A percentile compares a stretch with the other conserved stretches of the same genome.
Evolutionary conservation across 2,888 invertebrate species (phyloP).

Genomic region (Drosophila multiciliata): DNA sequence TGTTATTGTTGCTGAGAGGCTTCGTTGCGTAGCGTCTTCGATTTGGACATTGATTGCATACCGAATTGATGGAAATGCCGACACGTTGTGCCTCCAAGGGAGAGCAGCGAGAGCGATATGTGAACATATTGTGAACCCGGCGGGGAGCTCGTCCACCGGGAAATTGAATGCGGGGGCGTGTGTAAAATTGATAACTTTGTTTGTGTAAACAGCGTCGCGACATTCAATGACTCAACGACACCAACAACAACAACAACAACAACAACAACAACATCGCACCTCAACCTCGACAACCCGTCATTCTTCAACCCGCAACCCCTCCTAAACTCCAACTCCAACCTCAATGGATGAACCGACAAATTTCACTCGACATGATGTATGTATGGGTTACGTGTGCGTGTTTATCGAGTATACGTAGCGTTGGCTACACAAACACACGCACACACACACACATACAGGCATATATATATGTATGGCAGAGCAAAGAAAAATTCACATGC

Average conservation of each 20-base stretch:
- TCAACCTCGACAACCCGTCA: neutral
- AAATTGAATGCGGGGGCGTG: slow-evolving; percentile 69
- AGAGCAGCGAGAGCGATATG: slow-evolving; percentile 20
- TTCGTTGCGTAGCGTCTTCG: slow-evolving; percentile 67
- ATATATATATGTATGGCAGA: slow-evolving; percentile 5
- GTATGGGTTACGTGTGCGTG: slow-evolving; percentile 68
- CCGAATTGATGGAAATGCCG: slow-evolving; percentile 76
- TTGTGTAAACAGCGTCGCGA: slow-evolving; percentile 79
- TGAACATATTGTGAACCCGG: slow-evolving; percentile 60
- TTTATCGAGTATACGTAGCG: slow-evolving; percentile 73
- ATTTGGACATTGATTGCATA: slow-evolving; percentile 83
- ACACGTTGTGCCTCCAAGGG: slow-evolving; percentile 21
- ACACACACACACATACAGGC: slow-evolving; percentile 18
- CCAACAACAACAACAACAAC: no score
- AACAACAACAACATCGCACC: neutral
- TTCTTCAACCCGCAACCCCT: neutral
- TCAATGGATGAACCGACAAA: slow-evolving; percentile 52
- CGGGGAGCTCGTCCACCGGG: slow-evolving; percentile 58
- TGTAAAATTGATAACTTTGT: slow-evolving; percentile 79
- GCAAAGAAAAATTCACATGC: slow-evolving; percentile 33
- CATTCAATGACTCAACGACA: slow-evolving; percentile 44
- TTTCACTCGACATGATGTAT: slow-evolving; percentile 68
- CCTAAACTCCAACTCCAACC: neutral
- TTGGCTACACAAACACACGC: slow-evolving; percentile 31
- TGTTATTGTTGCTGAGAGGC: slow-evolving; percentile 60